Percentiles rank a stretch among this genome's conserved stretches.
Conservation (phyloP, 2,888 invertebrate genomes). For the Plutella xylostella region DNA sequence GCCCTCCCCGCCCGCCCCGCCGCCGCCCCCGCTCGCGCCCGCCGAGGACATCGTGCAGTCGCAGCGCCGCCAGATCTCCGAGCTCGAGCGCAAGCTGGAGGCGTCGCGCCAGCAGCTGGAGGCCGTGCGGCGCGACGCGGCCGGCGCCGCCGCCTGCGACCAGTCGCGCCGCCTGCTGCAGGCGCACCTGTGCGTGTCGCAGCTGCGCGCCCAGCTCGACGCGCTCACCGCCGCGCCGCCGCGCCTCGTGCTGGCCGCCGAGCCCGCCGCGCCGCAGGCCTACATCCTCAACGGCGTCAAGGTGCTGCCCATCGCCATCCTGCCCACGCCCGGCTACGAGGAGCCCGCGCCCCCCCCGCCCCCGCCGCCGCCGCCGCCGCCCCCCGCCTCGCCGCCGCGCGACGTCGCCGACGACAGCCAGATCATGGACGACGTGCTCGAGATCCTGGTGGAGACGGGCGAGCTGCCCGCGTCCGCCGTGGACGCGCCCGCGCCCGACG, state of each 20-base stretch:
- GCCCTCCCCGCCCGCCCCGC: slow-evolving; percentile 30
- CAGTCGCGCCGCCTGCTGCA: slow-evolving; percentile 69
- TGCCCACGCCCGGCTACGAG: slow-evolving; percentile 55
- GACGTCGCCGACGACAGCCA: slow-evolving; percentile 71
- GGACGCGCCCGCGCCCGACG: slow-evolving; percentile 63
- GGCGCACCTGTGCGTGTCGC: slow-evolving; percentile 67
- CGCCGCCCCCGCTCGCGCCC: slow-evolving; percentile 38
- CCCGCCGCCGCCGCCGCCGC: slow-evolving; percentile 39
- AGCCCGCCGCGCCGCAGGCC: slow-evolving; percentile 53
- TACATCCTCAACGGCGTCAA: slow-evolving; percentile 75
- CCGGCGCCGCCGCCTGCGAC: slow-evolving; percentile 58
- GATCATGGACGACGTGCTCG: slow-evolving; percentile 91
- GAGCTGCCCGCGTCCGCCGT: slow-evolving; percentile 92
- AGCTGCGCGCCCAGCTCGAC: slow-evolving; percentile 73
- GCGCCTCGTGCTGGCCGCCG: slow-evolving; percentile 40
- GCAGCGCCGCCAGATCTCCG: slow-evolving; percentile 86
- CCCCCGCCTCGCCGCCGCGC: slow-evolving; percentile 34
- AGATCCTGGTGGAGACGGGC: slow-evolving; percentile 93
- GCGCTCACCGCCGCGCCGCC: slow-evolving; percentile 49
- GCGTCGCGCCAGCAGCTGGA: slow-evolving; percentile 83
- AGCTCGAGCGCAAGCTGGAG: slow-evolving; percentile 84
- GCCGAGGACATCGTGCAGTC: slow-evolving; percentile 83
- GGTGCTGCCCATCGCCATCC: slow-evolving; percentile 59
- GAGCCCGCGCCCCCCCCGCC: slow-evolving; percentile 38
- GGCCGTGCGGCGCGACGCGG: slow-evolving; percentile 72